Evolutionary conservation across 2,888 invertebrate genomes (phyloP).

Genomic region (Amiota minor): DNA sequence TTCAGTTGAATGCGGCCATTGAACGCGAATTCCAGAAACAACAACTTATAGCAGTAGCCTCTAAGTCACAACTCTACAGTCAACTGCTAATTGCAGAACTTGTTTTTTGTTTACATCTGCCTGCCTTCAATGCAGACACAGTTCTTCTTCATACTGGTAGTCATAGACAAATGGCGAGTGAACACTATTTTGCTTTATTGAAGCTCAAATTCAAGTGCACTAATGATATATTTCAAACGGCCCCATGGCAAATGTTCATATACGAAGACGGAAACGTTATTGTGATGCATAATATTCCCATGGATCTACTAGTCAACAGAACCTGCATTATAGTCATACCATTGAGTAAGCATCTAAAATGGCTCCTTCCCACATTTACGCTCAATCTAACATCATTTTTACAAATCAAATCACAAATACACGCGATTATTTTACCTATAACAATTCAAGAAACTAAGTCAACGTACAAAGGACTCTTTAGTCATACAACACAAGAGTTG

Average conservation of each 20-base stretch:
- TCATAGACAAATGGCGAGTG: conserved; percentile 34
- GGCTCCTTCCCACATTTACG: conserved; percentile 52
- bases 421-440: conserved; percentile 49
- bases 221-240: conserved; percentile 48
- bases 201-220: conserved; percentile 49
- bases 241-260: conserved; percentile 60
- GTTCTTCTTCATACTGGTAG: conserved; percentile 44
- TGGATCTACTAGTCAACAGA: conserved; percentile 50
- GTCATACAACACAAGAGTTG: conserved; percentile 13
- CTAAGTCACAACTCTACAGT: conserved; percentile 46
- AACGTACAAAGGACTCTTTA: conserved; percentile 50
- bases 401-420: conserved; percentile 40
- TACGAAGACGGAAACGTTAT: conserved; percentile 43
- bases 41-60: conserved; percentile 61
- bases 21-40: conserved; percentile 64
- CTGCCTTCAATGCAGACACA: conserved; percentile 41
- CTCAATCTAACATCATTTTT: conserved; percentile 53
- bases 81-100: conserved; percentile 49
- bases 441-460: conserved; percentile 28
- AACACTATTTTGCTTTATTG: conserved; percentile 54
- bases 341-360: conserved; percentile 36
- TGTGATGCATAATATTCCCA: conserved; percentile 52
- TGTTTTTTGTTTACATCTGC: conserved; percentile 53
- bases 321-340: conserved; percentile 56
- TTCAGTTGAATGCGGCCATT: conserved; percentile 51